Base-by-base conservation (phyloP, 2,888 invertebrate genomes). In the Limulus polyphemus region DNA sequence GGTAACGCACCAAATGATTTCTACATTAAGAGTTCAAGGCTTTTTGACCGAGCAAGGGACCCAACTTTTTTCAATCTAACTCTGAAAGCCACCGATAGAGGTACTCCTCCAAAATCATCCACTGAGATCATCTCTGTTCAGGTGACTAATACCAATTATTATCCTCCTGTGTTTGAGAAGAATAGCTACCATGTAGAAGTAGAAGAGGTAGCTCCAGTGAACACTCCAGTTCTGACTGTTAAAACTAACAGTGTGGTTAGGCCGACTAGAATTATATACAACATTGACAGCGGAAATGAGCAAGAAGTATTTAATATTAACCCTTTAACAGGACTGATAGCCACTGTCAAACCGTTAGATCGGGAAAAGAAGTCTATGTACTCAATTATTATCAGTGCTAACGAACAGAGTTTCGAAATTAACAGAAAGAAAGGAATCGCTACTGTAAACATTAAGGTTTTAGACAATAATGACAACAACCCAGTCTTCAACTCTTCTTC, bases 381-480 rank as follows among this genome's bases (percentile, higher is more conserved):
- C 75, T 88, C 88, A 14, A 78, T 94, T 55, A 92, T 91, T 0
- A 90, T 94, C 11, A 87, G 90, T 11, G 93, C 93, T 0, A 84
- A 90, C 50, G 93, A 93, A 76, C 89, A 88, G 73, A 88, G 90
- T 1, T 86, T 89, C 74, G 83, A 84, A 0, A 89, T 89, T 2
- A 84, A 86, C 13, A 89, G 90, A 74, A 90, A 90, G 7, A 90
- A 91, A 1, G 91, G 91, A 0, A 90, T 90, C 78, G 70, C 75
- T 11, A 70, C 71, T 50, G 89, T 97, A 0, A 88, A 89, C 78
- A 85, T 97, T 58, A 84, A 86, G 72, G 85, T 97, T 5, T 79
- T 87, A 60, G 95, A 95, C 77, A 87, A 89, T 60, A 97, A 98
- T 77, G 95, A 97, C 76, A 94, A 95, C 76, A 88, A 91, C 72